phyloP scores from a whole-genome alignment of 2,113 vertebrate species.

The Corythornis madagascariensis region DNA sequence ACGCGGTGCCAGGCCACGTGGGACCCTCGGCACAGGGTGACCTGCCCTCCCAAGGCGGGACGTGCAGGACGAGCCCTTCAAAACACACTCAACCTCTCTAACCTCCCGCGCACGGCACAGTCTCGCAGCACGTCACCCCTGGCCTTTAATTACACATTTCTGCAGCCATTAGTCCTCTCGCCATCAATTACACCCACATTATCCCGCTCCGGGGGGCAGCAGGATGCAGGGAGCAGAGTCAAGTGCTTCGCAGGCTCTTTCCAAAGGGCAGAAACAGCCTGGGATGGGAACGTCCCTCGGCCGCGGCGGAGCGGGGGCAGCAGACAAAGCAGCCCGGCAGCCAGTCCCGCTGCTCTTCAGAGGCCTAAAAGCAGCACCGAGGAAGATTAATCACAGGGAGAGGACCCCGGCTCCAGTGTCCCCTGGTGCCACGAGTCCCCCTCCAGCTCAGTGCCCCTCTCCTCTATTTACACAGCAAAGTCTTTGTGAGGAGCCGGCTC shows the following conservation, averaged over 20 bases:
- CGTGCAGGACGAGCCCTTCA: neutral
- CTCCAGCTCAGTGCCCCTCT: neutral
- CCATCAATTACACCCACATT: constrained; percentile 18
- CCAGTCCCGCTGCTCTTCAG: neutral
- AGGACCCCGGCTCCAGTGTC: neutral
- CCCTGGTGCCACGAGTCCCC: neutral
- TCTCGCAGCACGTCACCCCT: neutral
- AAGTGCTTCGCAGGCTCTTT: neutral
- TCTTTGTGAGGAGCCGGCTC: neutral
- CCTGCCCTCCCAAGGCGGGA: neutral
- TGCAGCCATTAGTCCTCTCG: constrained; percentile 12
- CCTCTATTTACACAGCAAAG: neutral
- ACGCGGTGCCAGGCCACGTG: accelerated
- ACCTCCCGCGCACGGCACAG: neutral
- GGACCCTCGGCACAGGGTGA: neutral
- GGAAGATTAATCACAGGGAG: neutral
- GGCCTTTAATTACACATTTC: constrained; percentile 44
- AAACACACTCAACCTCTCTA: constrained; percentile 22
- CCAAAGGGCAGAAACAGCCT: neutral
- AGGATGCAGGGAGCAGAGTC: neutral
- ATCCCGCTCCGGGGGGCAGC: neutral
- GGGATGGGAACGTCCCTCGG: accelerated
- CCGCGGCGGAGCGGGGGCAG: accelerated
- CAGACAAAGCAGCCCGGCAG: neutral
- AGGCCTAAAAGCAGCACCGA: neutral